Evolutionary conservation across 2,113 vertebrate genomes (phyloP).

Genomic region (Notarius quadriscutis): DNA sequence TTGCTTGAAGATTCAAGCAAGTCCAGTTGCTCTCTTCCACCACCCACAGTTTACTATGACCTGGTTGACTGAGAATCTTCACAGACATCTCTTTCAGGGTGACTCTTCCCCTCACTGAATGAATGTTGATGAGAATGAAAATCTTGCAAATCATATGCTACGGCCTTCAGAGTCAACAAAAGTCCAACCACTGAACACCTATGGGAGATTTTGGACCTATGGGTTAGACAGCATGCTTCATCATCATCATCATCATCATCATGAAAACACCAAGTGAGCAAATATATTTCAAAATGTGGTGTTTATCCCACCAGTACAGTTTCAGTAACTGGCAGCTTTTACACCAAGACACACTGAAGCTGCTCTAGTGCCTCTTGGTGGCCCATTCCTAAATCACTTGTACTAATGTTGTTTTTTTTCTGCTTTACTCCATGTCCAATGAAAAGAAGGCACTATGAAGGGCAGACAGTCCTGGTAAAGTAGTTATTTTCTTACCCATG

Average conservation of each 20-base stretch:
- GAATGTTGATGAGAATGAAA: background rate
- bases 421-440: background rate
- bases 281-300: background rate
- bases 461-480: background rate
- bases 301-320: too few relatives aligned
- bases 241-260: background rate
- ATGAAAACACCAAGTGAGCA: background rate
- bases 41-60: too few relatives aligned
- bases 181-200: background rate
- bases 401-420: background rate
- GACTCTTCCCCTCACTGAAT: background rate
- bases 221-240: background rate
- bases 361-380: background rate
- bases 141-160: background rate
- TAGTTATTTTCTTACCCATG: background rate
- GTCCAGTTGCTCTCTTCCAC: too few relatives aligned
- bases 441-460: background rate
- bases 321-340: background rate
- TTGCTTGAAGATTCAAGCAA: too few relatives aligned
- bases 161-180: background rate
- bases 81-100: background rate
- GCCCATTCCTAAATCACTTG: background rate
- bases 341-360: background rate
- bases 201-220: background rate
- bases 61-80: too few relatives aligned